Evolutionary conservation across 1,140 invertebrate species (phyloP), one percentile per base, ranked within the genome.

Genomic region (Macrosteles quadrilineatus): DNA sequence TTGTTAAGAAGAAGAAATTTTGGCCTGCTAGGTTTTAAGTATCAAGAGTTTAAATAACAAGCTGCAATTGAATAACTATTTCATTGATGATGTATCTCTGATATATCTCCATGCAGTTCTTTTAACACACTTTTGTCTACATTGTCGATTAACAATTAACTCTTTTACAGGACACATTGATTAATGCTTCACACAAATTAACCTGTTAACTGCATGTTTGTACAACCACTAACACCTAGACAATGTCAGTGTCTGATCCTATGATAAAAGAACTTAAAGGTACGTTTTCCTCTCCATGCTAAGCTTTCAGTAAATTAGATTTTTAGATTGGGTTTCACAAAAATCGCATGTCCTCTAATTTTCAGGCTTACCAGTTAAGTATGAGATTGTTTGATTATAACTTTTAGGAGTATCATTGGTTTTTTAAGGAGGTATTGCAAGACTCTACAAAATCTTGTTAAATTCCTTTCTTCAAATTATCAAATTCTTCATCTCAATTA

Each of bases 251-350:
- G 4, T 50, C 47, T 6, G 21, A 50, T 23, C 47, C 47, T 6
- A 50, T 50, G 47, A 50, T 50, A 50, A 50, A 50, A 19, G 47
- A 50, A 4, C 21, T 50, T 6, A 50, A 50, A 50, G 21, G 47
- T 50, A 50, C 4, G 47, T 50, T n/a, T 50, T 19, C 17, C 21
- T 19, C 47, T 23, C 36, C 17, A 11, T 11, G 36, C 9, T 17
- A 11, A 43, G 9, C 9, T 9, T 11, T 17, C 9, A 17, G 17
- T 43, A 43, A 43, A 17, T 43, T 43, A 43, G 36, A 11, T 43
- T 43, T 11, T 43, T 17, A 43, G 36, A 17, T 43, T 43, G 17
- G 36, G 36, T 43, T 43, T 43, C 36, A 9, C 17, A 43, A 43
- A 43, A 9, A 17, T 43, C 17, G 36, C 36, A 11, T 43, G 36